Evolutionary conservation across 2,888 invertebrate genomes (phyloP).

Genomic region (Alentia gelatinosa): DNA sequence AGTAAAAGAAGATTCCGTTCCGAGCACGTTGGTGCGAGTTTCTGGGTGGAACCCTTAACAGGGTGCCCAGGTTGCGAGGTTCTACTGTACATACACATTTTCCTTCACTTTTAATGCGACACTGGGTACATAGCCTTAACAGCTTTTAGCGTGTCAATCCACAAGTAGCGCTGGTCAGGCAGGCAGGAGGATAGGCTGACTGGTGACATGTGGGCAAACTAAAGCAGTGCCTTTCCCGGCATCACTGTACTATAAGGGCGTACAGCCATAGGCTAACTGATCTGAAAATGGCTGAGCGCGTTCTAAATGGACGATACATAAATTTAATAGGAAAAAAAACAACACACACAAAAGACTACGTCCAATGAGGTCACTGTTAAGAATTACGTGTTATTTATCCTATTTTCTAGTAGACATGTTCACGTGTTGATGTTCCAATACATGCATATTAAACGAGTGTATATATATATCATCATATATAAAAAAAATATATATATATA

Average conservation of each 20-base stretch:
- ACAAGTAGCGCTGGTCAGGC: too few relatives aligned
- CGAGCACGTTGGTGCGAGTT: too few relatives aligned
- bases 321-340: too few relatives aligned
- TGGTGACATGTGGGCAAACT: neutral
- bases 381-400: slow-evolving; percentile 40
- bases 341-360: too few relatives aligned
- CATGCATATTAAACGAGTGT: neutral
- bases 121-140: too few relatives aligned
- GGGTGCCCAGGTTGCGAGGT: too few relatives aligned
- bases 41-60: too few relatives aligned
- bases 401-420: slow-evolving; percentile 37
- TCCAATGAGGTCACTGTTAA: neutral
- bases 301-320: too few relatives aligned
- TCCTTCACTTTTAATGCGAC: too few relatives aligned
- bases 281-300: neutral
- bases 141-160: too few relatives aligned
- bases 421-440: slow-evolving; percentile 33
- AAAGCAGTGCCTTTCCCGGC: neutral
- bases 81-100: too few relatives aligned
- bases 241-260: neutral
- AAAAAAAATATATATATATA: neutral
- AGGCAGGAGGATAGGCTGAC: neutral
- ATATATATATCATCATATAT: neutral
- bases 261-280: neutral
- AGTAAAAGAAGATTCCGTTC: too few relatives aligned